Conservation (phyloP, 2,113 vertebrate species). For the Rhagologus leucostigma region DNA sequence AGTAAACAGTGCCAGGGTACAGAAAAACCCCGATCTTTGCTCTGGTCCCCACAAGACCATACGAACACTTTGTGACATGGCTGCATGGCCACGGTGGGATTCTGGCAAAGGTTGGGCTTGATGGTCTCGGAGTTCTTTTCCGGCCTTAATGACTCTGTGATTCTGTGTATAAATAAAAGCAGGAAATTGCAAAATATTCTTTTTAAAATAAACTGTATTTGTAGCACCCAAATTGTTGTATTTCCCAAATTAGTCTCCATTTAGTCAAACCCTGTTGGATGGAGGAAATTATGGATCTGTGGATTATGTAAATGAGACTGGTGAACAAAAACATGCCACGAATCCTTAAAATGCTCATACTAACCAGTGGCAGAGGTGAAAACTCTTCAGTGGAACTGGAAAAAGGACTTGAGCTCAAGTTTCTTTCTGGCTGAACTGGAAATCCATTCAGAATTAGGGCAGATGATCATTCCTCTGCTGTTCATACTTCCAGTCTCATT, state of each 20-base stretch:
- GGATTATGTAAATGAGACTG: neutral
- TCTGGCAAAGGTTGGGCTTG: neutral
- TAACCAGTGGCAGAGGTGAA: neutral
- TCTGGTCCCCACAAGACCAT: neutral
- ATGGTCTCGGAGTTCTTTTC: neutral
- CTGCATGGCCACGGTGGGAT: neutral
- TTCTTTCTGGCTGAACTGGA: accelerated
- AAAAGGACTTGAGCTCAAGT: neutral
- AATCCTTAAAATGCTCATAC: neutral
- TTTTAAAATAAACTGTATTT: neutral
- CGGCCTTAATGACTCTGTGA: no score
- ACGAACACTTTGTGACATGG: neutral
- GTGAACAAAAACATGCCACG: neutral
- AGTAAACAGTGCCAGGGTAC: neutral
- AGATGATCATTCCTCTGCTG: neutral
- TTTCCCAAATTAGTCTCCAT: neutral
- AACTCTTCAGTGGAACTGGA: neutral
- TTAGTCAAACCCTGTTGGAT: no score
- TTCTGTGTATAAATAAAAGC: neutral
- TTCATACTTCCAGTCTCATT: neutral
- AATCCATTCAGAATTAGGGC: neutral
- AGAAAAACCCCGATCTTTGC: accelerated
- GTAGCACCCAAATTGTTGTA: neutral
- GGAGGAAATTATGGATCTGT: neutral
- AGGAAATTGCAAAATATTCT: neutral